These are phyloP conservation scores for Pentalonia nigronervosa DNA, from an alignment of 1,140 invertebrate genomes.

Conservation along the genomic window DNA sequence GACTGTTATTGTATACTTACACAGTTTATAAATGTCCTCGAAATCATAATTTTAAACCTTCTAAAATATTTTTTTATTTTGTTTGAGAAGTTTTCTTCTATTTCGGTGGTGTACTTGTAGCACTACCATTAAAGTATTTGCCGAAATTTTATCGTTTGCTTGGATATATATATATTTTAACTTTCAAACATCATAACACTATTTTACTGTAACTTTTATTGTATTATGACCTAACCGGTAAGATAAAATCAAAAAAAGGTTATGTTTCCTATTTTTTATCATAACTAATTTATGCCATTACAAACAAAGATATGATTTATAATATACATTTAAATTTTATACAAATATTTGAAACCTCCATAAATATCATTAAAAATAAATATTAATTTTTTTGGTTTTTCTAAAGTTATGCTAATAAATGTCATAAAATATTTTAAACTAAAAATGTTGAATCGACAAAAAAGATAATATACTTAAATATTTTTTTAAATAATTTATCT, in stretches of 20 bases:
- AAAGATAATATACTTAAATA: background rate
- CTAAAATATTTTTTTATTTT: background rate
- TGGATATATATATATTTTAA: background rate
- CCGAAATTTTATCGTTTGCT: background rate
- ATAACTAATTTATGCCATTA: background rate
- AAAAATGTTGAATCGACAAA: background rate
- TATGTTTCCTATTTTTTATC: background rate
- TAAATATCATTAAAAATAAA: background rate
- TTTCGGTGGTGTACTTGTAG: background rate
- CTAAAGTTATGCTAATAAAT: background rate
- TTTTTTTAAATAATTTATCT: background rate
- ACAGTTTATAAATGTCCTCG: background rate
- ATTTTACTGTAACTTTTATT: background rate
- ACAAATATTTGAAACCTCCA: background rate
- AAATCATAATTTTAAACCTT: slow-evolving; percentile 1
- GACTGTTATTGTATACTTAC: background rate
- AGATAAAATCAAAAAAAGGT: slow-evolving; percentile 24
- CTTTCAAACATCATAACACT: background rate
- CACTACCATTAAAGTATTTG: background rate
- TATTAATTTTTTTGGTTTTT: background rate
- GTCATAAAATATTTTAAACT: background rate
- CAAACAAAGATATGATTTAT: background rate
- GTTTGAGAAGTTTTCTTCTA: slow-evolving; percentile 12
- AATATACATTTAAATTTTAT: background rate
- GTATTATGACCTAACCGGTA: background rate